Base-by-base conservation (phyloP, 2,113 vertebrate genomes). In the Ranitomeya imitator region DNA sequence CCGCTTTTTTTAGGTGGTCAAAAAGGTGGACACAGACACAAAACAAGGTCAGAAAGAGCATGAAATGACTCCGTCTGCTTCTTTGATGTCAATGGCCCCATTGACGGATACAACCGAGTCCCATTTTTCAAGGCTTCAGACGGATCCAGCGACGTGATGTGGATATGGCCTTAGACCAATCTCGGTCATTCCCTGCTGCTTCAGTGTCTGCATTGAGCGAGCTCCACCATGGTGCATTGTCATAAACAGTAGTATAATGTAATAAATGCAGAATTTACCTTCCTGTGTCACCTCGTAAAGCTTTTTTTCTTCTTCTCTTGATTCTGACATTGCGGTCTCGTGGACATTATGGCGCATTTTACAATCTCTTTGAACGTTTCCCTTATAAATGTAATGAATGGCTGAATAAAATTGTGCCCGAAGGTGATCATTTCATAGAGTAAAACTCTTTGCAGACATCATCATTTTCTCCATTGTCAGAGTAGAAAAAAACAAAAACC, bases 341-440 rank as follows among this genome's bases (percentile, higher is more conserved):
- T 67, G 23, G 15, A 51, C 19, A 21, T 31, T 6, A 26, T 10
- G 59, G 60, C 11, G 63, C 7, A 67, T 69, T 71, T 84, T 84
- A 52, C 45, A 55, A 84, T 52, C 12, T 51, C 65, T 71, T 84
- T 71, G 52, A 55, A 79, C 52, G 73, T 52, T 18, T 76, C 73
- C 13, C 37, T 19, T 83, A 76, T 85, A 85, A 60, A 76, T 76
- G 73, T 76, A 86, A 86, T 77, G 77, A 60, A 77, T 51, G 85
- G 52, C 71, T n/a, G 71, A 86, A 86, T 86, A 86, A 86, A 79
- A 77, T 52, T 78, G 31, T 78, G 74, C 85, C 73, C 19, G 85
- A 86, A 86, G 85, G 59, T 86, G 60, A 86, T 63, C 51, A 79
- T 86, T 86, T 79, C 63, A 78, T 86, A 37, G 77, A 86, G 57